A percentile compares a stretch with the other conserved stretches of the same genome.
Evolutionary conservation across 2,888 invertebrate genomes (phyloP).

Genomic region (Hirtodrosophila trivittata): DNA sequence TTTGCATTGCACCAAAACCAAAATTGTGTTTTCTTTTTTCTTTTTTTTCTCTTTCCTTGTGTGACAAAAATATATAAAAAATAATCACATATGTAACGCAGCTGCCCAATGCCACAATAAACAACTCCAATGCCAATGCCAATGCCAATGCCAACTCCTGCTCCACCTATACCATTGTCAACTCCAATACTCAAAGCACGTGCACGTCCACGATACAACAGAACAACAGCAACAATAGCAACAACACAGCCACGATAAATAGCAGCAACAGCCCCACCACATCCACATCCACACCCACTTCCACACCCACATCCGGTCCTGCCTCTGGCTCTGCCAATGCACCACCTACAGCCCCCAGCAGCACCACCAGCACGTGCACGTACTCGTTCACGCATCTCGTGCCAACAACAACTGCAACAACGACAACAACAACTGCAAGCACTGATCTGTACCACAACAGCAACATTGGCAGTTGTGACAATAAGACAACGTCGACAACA

Average conservation of each 20-base stretch:
- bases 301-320: conserved; percentile 33
- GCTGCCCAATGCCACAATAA: conserved; percentile 59
- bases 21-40: conserved; percentile 66
- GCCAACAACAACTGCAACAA: conserved; percentile 45
- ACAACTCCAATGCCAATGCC: conserved; percentile 37
- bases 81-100: conserved; percentile 48
- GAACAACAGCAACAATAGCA: conserved; percentile 41
- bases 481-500: conserved; percentile 35
- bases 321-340: conserved; percentile 44
- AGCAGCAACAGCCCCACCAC: conserved; percentile 30
- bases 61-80: conserved; percentile 32
- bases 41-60: conserved; percentile 70
- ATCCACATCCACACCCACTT: conserved; percentile 16
- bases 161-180: conserved; percentile 42
- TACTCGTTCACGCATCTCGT: conserved; percentile 62
- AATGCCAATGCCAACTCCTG: conserved; percentile 32
- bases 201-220: conserved; percentile 59
- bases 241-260: conserved; percentile 37
- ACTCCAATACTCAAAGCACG: conserved; percentile 66
- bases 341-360: conserved; percentile 50
- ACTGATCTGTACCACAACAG: conserved; percentile 51
- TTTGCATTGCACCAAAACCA: conserved; percentile 61
- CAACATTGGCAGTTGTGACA: conserved; percentile 30
- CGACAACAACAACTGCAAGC: conserved; percentile 43
- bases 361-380: conserved; percentile 69